Conservation (phyloP, 2,888 invertebrate genomes). For the Philopedon plagiatum region DNA sequence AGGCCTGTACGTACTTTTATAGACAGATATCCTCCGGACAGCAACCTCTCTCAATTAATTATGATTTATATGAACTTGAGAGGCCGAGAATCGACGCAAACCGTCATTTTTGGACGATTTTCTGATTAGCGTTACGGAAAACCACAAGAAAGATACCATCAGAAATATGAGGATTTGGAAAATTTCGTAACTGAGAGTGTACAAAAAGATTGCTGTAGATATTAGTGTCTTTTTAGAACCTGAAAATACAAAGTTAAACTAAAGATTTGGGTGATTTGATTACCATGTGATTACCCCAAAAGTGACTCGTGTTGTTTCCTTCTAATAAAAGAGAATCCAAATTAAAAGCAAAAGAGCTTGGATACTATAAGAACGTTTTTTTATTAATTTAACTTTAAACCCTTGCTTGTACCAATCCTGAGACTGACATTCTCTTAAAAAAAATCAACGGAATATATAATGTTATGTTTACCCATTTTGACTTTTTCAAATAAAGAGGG, state of each 20-base stretch:
- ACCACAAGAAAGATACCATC: constrained; percentile 6
- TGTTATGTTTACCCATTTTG: constrained; percentile 34
- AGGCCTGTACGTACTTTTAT: constrained; percentile 22
- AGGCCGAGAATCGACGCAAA: background rate
- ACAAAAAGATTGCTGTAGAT: background rate
- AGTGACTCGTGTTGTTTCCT: no score
- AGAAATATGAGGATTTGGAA: constrained; percentile 6
- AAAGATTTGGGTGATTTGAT: no score
- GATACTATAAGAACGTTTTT: no score
- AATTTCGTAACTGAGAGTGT: constrained; percentile 3
- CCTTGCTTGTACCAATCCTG: no score
- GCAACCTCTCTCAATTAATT: background rate
- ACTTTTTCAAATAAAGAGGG: constrained; percentile 35
- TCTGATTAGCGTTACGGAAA: constrained; percentile 3
- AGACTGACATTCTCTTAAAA: background rate
- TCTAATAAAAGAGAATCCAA: no score
- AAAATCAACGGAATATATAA: background rate
- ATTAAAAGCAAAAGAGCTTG: no score
- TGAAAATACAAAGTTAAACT: constrained; percentile 3
- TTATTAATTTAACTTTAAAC: no score
- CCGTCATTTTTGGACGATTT: background rate
- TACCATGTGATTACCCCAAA: no score
- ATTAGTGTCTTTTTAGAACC: background rate
- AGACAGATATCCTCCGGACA: background rate
- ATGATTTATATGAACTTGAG: background rate